These are phyloP conservation scores for Microtus montanus DNA, from an alignment of 2,113 vertebrate species.

Conservation along the genomic window DNA sequence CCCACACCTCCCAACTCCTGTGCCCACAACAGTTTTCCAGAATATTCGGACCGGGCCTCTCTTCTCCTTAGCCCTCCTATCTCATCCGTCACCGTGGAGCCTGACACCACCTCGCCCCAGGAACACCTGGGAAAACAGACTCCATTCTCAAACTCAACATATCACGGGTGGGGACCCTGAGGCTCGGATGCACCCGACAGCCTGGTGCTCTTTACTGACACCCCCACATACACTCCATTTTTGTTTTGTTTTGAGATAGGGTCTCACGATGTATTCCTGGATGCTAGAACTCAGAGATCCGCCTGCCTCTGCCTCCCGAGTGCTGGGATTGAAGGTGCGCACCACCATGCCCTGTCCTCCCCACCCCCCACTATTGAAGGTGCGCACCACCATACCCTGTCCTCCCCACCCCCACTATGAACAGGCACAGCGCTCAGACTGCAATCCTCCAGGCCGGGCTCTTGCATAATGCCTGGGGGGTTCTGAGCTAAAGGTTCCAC, in stretches of 20 bases:
- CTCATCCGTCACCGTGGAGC: fast-evolving
- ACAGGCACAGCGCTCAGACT: fast-evolving
- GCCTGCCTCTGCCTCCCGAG: background rate
- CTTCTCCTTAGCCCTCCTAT: background rate
- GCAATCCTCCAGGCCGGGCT: background rate
- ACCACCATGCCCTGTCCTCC: background rate
- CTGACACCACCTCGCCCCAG: too few species aligned
- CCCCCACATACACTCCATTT: background rate
- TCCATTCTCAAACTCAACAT: background rate
- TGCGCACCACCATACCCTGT: too few species aligned
- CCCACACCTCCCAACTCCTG: background rate
- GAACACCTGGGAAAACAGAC: too few species aligned
- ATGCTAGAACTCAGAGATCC: background rate
- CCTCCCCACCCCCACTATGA: background rate
- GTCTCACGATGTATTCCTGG: background rate
- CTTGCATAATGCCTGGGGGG: background rate
- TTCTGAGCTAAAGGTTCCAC: slow-evolving; percentile 36
- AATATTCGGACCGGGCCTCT: background rate
- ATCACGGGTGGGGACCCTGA: background rate
- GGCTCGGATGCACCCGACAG: fast-evolving
- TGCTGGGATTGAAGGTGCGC: too few species aligned
- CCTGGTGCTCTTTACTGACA: background rate
- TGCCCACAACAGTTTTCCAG: background rate
- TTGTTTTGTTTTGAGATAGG: background rate
- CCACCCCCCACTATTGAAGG: too few species aligned